phyloP scores from a whole-genome alignment of 2,113 vertebrate species.

The Eupsittula cactorum region DNA sequence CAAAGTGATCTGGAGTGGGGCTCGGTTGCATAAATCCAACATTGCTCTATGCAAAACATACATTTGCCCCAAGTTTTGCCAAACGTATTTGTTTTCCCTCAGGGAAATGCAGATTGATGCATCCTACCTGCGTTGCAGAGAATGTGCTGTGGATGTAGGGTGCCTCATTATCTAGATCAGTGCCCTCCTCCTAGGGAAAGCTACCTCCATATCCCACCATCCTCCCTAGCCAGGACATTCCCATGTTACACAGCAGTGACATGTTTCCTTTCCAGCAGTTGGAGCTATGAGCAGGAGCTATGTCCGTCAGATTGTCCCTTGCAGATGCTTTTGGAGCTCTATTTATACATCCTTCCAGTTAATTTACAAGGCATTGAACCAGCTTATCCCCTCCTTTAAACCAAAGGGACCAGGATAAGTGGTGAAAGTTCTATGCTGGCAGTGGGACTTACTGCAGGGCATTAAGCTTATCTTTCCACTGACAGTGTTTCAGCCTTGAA shows the following conservation, averaged over 20 bases:
- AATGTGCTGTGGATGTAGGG: neutral
- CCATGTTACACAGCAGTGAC: neutral
- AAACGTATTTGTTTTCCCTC: neutral
- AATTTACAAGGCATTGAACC: neutral
- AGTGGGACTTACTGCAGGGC: neutral
- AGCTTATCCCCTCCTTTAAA: neutral
- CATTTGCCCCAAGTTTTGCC: neutral
- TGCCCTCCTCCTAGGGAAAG: neutral
- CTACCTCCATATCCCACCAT: rapidly evolving
- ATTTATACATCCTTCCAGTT: neutral
- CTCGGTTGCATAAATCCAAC: neutral
- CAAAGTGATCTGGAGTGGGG: neutral
- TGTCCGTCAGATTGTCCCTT: neutral
- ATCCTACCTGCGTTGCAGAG: neutral
- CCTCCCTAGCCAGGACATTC: neutral
- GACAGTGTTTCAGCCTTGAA: neutral
- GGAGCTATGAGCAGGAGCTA: neutral
- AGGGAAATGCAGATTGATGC: neutral
- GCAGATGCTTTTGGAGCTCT: neutral
- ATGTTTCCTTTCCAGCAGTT: neutral
- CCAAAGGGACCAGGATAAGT: neutral
- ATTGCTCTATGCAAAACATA: neutral
- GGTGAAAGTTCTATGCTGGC: neutral
- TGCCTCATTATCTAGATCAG: neutral
- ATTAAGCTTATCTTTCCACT: neutral